Evolutionary conservation across 1,140 invertebrate genomes (phyloP), one percentile per base, ranked within the genome.

Genomic region (Dufourea novaeangliae): DNA sequence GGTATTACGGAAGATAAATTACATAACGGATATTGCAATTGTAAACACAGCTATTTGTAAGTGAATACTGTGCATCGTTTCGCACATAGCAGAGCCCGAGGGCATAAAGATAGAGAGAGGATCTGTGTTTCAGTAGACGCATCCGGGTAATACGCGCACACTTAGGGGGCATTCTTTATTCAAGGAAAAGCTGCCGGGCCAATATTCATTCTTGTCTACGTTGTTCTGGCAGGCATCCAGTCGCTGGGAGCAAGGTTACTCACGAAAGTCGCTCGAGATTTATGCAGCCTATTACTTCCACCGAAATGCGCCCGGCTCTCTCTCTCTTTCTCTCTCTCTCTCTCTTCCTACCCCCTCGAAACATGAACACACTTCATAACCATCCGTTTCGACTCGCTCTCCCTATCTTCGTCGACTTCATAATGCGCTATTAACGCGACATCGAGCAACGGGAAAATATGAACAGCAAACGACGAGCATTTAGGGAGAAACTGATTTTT

Each of bases 241-340:
- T 78, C 34, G 8, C 83, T 80, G 54, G 63, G 56, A 56, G 70
- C 76, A 86, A 88, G 80, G 81, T 80, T 82, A 72, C 79, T 67
- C 72, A 63, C 76, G 78, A 61, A 82, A 81, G 76, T 83, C 78
- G 77, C 78, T 66, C 73, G 50, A 81, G 83, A 89, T 89, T 89
- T 89, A 89, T 87, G 78, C 79, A 66, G 79, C 86, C n/a, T 80
- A 87, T 89, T 88, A 88, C 86, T 88, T 85, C 84, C 75, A 76
- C 22, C 56, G 46, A 77, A 72, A 75, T 79, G 66, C 66, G 66
- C 50, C 57, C 8, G 70, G 62, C 71, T 62, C n/a, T n/a, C n/a
- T n/a, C n/a, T n/a, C n/a, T n/a, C n/a, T n/a, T n/a, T n/a, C n/a
- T n/a, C n/a, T n/a, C n/a, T n/a, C n/a, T n/a, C n/a, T n/a, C n/a